These are phyloP conservation scores for Plecotus auritus DNA, from an alignment of 2,113 vertebrate species.

Conservation along the genomic window DNA sequence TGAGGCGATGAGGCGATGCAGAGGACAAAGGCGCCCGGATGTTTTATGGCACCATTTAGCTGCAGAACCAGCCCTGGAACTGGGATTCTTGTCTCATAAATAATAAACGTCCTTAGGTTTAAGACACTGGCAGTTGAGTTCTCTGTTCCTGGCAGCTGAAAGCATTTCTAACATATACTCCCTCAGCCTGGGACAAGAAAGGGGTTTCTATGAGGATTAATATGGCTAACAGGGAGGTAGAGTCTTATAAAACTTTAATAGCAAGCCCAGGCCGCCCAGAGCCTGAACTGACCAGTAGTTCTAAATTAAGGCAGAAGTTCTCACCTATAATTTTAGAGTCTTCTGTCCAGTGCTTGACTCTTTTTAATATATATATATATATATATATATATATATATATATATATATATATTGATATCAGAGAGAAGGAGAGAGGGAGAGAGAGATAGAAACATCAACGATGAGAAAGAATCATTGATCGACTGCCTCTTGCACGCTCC, in stretches of 20 bases:
- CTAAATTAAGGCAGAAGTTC: background rate
- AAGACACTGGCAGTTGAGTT: background rate
- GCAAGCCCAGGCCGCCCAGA: background rate
- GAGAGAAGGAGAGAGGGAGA: too few relatives aligned
- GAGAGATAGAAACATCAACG: too few relatives aligned
- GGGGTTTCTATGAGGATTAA: background rate
- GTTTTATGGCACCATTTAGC: background rate
- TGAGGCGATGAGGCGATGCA: background rate
- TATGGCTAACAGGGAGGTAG: background rate
- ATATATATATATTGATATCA: too few relatives aligned
- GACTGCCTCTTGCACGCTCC: too few relatives aligned
- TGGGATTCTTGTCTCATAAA: slow-evolving; percentile 10
- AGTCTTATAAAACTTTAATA: slow-evolving; percentile 14
- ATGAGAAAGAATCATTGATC: too few relatives aligned
- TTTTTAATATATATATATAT: too few relatives aligned
- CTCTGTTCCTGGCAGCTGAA: slow-evolving; percentile 33
- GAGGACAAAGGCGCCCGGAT: background rate
- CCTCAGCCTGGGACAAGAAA: background rate
- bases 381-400: too few relatives aligned
- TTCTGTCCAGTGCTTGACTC: background rate
- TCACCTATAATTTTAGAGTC: background rate
- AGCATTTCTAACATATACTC: background rate
- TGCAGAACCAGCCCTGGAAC: background rate
- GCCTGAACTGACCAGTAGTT: background rate
- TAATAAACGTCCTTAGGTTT: background rate